phyloP scores from a whole-genome alignment of 1,140 invertebrate species.

The Drosophila novamexicana region DNA sequence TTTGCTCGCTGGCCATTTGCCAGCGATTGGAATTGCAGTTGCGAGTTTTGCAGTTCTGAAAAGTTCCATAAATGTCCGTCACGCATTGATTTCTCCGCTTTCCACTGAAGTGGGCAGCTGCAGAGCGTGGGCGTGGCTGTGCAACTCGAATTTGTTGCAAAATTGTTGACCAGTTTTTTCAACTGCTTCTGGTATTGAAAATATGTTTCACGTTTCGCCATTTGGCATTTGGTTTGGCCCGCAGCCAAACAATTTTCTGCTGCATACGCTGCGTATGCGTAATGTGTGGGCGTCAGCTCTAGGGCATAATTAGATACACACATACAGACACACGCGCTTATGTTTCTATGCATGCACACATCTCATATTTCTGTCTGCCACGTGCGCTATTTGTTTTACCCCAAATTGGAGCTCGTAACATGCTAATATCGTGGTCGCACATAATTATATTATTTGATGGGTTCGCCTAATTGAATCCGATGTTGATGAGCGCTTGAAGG shows the following conservation, averaged over 20 bases:
- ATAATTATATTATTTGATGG: slow-evolving; percentile 47
- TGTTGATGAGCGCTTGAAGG: slow-evolving; percentile 11
- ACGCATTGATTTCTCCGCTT: slow-evolving; percentile 54
- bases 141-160: slow-evolving; percentile 26
- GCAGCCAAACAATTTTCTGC: slow-evolving; percentile 49
- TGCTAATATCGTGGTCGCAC: slow-evolving; percentile 42
- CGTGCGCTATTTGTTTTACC: slow-evolving; percentile 27
- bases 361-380: slow-evolving; percentile 30
- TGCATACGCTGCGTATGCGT: slow-evolving; percentile 63
- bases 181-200: slow-evolving; percentile 20
- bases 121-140: background rate
- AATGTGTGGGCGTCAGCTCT: slow-evolving; percentile 19
- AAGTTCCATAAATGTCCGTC: slow-evolving; percentile 67
- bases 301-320: background rate
- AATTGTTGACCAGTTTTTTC: slow-evolving; percentile 3
- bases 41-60: slow-evolving; percentile 13
- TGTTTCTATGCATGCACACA: background rate
- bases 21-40: slow-evolving; percentile 31
- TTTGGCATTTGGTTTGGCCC: slow-evolving; percentile 52
- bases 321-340: background rate
- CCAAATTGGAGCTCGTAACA: slow-evolving; percentile 32
- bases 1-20: slow-evolving; percentile 44
- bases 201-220: slow-evolving; percentile 63
- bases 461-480: slow-evolving; percentile 36
- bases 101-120: background rate